These are phyloP conservation scores for Adelognathus sp. DNA, from an alignment of 2,888 invertebrate genomes.

Conservation along the genomic window DNA sequence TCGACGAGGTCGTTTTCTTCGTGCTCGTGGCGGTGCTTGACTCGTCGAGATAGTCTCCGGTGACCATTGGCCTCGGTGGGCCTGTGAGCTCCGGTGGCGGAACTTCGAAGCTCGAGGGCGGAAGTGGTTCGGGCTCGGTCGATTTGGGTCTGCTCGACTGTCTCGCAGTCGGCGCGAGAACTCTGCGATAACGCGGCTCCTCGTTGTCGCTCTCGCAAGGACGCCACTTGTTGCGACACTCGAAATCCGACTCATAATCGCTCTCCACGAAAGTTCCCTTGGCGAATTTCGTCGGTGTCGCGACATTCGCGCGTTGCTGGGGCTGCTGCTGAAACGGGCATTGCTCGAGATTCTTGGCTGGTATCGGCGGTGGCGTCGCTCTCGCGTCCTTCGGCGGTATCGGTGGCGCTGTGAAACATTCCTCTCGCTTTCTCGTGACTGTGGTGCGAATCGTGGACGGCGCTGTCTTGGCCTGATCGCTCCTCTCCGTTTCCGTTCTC, in stretches of 20 bases:
- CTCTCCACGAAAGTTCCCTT: conserved; percentile 85
- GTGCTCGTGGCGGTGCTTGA: conserved; percentile 46
- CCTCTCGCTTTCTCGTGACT: conserved; percentile 70
- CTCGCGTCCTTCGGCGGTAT: conserved; percentile 79
- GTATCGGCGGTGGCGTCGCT: conserved; percentile 80
- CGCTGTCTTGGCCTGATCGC: conserved; percentile 82
- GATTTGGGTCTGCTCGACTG: conserved; percentile 82
- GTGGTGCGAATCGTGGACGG: conserved; percentile 83
- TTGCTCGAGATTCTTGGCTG: conserved; percentile 77
- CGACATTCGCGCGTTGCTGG: conserved; percentile 82
- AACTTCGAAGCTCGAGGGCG: conserved; percentile 83
- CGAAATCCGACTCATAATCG: conserved; percentile 87
- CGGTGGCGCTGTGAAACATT: conserved; percentile 78
- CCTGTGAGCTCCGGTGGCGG: conserved; percentile 76
- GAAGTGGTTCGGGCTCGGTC: conserved; percentile 83
- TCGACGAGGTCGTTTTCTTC: conserved; percentile 65
- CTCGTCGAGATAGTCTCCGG: conserved; percentile 69
- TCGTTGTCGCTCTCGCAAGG: conserved; percentile 86
- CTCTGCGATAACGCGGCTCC: conserved; percentile 83
- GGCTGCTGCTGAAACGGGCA: conserved; percentile 80
- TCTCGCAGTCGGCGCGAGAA: conserved; percentile 81
- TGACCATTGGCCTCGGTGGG: conserved; percentile 68
- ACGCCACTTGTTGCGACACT: conserved; percentile 83
- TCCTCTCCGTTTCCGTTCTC: conserved; percentile 82
- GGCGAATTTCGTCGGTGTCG: conserved; percentile 84